A percentile compares a stretch with the other conserved stretches of the same genome.
These are phyloP conservation scores for Carollia perspicillata DNA, from an alignment of 2,113 vertebrate genomes.

Conservation along the genomic window DNA sequence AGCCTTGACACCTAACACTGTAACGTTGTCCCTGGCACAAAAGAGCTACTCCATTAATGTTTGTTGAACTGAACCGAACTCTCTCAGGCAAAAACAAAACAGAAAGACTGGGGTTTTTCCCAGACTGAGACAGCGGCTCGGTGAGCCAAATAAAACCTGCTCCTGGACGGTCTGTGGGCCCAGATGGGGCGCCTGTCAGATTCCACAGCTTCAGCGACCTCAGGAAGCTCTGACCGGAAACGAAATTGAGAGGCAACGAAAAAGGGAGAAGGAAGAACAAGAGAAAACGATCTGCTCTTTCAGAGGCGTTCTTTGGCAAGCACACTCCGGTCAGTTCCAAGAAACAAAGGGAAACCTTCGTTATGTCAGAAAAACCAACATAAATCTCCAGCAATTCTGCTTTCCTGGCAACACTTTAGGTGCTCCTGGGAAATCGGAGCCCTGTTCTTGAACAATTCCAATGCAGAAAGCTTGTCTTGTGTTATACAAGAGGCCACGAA, in stretches of 20 bases:
- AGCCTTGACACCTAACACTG: background rate
- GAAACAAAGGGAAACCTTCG: slow-evolving; percentile 29
- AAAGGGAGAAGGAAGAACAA: background rate
- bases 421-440: slow-evolving; percentile 38
- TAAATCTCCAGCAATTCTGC: slow-evolving; percentile 7
- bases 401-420: background rate
- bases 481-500: slow-evolving; percentile 26
- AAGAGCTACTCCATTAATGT: background rate
- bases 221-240: slow-evolving; percentile 50
- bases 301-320: background rate
- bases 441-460: background rate
- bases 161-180: slow-evolving; percentile 35
- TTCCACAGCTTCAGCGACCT: slow-evolving; percentile 55
- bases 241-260: slow-evolving; percentile 24
- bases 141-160: background rate
- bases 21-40: background rate
- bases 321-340: background rate
- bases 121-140: background rate
- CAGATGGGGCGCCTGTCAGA: slow-evolving; percentile 49
- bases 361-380: slow-evolving; percentile 6
- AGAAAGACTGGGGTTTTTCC: slow-evolving; percentile 15
- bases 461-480: background rate
- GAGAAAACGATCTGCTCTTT: background rate
- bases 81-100: background rate
- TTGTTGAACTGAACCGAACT: background rate